These are phyloP conservation scores for Diplodus sargus DNA, from an alignment of 2,797 vertebrate species.

Conservation along the genomic window DNA sequence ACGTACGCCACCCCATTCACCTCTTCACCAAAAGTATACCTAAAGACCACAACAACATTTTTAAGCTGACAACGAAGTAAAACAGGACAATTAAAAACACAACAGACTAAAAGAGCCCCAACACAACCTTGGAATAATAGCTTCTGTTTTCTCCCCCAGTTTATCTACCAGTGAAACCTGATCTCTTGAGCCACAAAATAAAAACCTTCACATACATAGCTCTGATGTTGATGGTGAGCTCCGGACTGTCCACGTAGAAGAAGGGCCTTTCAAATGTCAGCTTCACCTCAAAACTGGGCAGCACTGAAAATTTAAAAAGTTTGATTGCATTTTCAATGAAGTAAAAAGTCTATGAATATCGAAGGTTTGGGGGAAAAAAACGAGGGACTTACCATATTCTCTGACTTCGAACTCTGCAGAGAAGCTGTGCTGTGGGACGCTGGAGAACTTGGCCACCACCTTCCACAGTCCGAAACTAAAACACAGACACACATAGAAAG, in stretches of 20 bases:
- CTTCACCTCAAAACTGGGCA: constrained; percentile 83
- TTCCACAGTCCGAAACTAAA: background rate
- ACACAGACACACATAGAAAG: background rate
- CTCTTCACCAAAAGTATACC: background rate
- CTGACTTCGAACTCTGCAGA: constrained; percentile 7
- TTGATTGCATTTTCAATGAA: no score
- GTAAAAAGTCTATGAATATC: background rate
- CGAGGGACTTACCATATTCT: background rate
- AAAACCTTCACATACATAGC: constrained; percentile 70
- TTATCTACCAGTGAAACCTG: background rate
- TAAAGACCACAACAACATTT: background rate
- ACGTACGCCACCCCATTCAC: background rate
- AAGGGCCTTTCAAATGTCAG: constrained; percentile 59
- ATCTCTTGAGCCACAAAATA: background rate
- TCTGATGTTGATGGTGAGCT: constrained; percentile 68
- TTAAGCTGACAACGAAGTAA: no score
- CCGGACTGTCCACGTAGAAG: constrained; percentile 69
- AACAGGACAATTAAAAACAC: background rate
- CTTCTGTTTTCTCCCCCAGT: background rate
- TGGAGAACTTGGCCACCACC: background rate
- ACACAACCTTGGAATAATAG: background rate
- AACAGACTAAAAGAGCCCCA: background rate
- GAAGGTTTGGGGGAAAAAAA: background rate
- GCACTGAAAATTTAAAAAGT: constrained; percentile 62
- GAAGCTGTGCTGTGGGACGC: background rate